Conservation (phyloP, 1,140 invertebrate genomes). For the Cydia strobilella region DNA sequence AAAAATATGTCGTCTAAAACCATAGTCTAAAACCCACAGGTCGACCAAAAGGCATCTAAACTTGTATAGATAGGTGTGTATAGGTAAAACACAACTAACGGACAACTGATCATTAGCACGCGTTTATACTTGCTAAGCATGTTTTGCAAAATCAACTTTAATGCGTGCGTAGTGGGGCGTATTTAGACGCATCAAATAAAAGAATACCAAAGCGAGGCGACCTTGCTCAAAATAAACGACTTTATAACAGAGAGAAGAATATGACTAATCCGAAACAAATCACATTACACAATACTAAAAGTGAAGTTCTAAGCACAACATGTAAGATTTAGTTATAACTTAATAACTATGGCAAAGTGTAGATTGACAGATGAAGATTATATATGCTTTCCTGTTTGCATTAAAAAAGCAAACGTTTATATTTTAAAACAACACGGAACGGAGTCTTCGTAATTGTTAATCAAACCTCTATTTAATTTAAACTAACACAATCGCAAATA, state of each 20-base stretch:
- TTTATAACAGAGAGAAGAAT: neutral
- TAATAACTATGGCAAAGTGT: no score
- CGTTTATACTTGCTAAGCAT: conserved; percentile 5
- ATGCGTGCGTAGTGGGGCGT: neutral
- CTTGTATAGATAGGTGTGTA: neutral
- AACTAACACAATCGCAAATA: no score
- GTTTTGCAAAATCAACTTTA: neutral
- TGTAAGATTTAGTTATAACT: no score
- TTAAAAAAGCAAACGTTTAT: no score
- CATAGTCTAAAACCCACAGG: neutral
- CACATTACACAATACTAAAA: neutral
- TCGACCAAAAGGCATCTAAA: neutral
- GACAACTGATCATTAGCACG: neutral
- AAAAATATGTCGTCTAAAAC: neutral
- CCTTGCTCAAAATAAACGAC: conserved; percentile 18
- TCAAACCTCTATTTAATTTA: no score
- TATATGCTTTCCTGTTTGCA: no score
- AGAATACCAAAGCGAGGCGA: conserved; percentile 9
- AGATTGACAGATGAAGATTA: no score
- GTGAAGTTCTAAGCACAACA: no score
- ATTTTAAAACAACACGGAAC: no score
- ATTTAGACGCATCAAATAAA: neutral
- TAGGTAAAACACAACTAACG: neutral
- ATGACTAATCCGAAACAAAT: neutral
- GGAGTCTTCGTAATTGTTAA: no score